These are phyloP conservation scores for Abscondita cerata DNA, from an alignment of 2,888 invertebrate genomes.

Conservation along the genomic window DNA sequence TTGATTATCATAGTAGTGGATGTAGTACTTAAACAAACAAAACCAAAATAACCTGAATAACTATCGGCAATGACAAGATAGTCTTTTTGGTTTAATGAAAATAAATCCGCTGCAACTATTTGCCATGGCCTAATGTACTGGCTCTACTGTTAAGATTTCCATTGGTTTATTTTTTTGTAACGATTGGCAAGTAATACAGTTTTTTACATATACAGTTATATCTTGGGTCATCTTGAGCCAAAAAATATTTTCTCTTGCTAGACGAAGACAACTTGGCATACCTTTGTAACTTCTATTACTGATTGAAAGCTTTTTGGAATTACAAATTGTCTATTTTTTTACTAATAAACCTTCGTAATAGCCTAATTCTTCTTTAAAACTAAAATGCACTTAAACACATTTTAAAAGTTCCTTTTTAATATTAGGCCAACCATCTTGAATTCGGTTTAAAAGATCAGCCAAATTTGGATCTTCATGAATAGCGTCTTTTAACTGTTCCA, in stretches of 20 bases:
- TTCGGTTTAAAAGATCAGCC: not conserved
- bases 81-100: no score
- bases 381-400: not conserved
- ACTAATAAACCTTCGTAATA: not conserved
- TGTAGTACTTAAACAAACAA: no score
- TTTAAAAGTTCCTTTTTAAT: not conserved
- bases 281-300: no score
- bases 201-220: not conserved
- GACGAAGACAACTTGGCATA: not conserved
- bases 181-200: not conserved
- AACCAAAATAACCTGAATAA: no score
- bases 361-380: not conserved
- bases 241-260: not conserved
- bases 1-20: not conserved
- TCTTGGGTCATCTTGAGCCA: not conserved
- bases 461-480: not conserved
- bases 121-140: no score
- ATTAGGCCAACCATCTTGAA: not conserved
- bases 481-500: not conserved
- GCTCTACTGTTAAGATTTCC: not conserved
- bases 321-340: no score
- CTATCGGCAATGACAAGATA: no score
- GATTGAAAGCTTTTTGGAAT: no score
- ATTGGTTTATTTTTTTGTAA: not conserved
- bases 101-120: no score